Percentiles rank a stretch among this genome's conserved stretches.
Conservation (phyloP, 2,888 invertebrate species). For the Dorcus parallelipipedus region DNA sequence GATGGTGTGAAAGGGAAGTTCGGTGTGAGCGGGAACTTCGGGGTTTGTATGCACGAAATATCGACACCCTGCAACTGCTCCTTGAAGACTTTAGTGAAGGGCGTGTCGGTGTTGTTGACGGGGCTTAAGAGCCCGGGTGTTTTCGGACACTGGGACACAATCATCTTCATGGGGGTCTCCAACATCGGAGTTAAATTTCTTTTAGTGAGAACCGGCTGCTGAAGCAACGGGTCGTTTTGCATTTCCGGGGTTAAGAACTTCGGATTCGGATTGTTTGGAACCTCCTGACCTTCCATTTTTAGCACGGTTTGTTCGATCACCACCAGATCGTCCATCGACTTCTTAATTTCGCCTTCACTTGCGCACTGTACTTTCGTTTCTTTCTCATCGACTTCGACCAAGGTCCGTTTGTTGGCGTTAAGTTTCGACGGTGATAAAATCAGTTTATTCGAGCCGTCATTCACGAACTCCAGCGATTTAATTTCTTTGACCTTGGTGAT, state of each 20-base stretch:
- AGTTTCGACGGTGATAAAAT: conserved; percentile 37
- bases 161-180: conserved; percentile 34
- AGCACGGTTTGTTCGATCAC: not conserved
- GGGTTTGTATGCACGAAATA: conserved; percentile 39
- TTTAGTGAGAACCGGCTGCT: conserved; percentile 22
- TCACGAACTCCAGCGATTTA: conserved; percentile 21
- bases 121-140: conserved; percentile 33
- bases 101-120: conserved; percentile 31
- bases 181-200: conserved; percentile 33
- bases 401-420: conserved; percentile 33
- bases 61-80: conserved; percentile 40
- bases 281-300: not conserved
- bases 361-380: not conserved
- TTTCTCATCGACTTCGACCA: conserved; percentile 18
- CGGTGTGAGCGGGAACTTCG: conserved; percentile 43
- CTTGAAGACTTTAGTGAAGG: conserved; percentile 41
- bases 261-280: not conserved
- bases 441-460: conserved; percentile 23
- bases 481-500: conserved; percentile 25
- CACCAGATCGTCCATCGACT: not conserved
- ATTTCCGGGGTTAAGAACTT: conserved; percentile 21
- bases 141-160: conserved; percentile 27
- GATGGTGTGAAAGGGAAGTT: conserved; percentile 38
- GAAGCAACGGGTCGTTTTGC: not conserved
- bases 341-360: not conserved